Base-by-base conservation (phyloP, 2,888 invertebrate genomes). In the Clistopyga incitator region DNA sequence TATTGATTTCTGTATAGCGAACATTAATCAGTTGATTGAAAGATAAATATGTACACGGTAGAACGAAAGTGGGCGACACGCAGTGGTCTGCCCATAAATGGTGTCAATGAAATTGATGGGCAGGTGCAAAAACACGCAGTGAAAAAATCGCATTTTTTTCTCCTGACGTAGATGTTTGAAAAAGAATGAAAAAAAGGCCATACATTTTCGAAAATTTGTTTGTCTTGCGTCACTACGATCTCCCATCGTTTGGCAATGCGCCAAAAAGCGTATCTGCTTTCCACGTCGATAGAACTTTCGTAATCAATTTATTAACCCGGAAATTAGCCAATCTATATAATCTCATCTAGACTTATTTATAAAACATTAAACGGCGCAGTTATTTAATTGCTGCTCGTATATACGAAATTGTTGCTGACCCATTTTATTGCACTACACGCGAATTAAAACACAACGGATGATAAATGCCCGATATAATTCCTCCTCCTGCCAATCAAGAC, bases 401-500 rank as follows among this genome's bases (percentile, higher is more conserved):
- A 29, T 56, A 25, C 47, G 29, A 47, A 34, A 18, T 38, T 23
- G 20, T 45, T n/a, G n/a, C 15, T 18, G 38, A 71, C 38, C 38
- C 34, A 23, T 34, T 6, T 56, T 15, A 10, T 38, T 38, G 15
- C 15, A 25, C 25, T 56, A 56, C n/a, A 25, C 56, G 0, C 54
- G 54, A 6, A 25, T 56, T 25, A 56, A 56, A 56, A 56, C 25
- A 56, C 25, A 64, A 72, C 47, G n/a, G 38, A 10, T n/a, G n/a
- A 67, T 50, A 52, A 8, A 42, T 65, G 11, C n/a, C 56, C 25
- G 67, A 23, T 47, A 65, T 45, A 65, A 54, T 45, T 42, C n/a
- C 8, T 42, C 18, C 45, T 25, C 34, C 45, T 45, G 77, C 54
- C 15, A 68, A 42, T 42, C 25, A 64, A 64, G 75, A 82, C 74